Conservation (phyloP, 2,888 invertebrate genomes). For the Hypercompe scribonia region DNA sequence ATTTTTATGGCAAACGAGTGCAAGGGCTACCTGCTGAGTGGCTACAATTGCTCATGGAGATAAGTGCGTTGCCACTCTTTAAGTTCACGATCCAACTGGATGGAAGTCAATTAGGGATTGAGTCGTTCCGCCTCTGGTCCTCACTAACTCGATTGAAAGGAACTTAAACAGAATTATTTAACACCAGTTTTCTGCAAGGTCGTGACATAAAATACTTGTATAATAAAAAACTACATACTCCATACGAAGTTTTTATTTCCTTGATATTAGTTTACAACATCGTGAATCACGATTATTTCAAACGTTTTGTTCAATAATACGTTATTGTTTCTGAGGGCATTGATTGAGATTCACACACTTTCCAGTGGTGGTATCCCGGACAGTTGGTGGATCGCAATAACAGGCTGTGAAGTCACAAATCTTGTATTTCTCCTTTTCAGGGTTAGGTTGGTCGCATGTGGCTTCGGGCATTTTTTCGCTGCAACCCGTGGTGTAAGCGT, state of each 20-base stretch:
- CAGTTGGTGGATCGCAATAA: constrained; percentile 66
- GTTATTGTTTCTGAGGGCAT: constrained; percentile 55
- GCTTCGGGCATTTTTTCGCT: constrained; percentile 59
- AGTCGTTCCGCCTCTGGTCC: too few species aligned
- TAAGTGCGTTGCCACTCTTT: too few species aligned
- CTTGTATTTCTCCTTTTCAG: constrained; percentile 18
- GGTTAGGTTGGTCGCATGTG: constrained; percentile 66
- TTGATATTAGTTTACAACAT: background rate
- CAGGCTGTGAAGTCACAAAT: constrained; percentile 52
- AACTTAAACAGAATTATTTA: too few species aligned
- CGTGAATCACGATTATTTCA: background rate
- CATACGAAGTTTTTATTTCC: background rate
- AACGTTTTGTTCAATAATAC: background rate
- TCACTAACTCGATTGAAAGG: too few species aligned
- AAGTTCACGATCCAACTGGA: too few species aligned
- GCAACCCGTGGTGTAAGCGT: constrained; percentile 61
- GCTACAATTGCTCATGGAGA: too few species aligned
- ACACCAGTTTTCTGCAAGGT: too few species aligned
- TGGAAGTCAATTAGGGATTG: too few species aligned
- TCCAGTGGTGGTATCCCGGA: constrained; percentile 57
- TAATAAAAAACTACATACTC: background rate
- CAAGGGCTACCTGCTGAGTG: too few species aligned
- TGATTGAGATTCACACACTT: constrained; percentile 63
- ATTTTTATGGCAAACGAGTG: too few species aligned
- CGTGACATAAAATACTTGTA: background rate